Conservation (phyloP, 2,888 invertebrate genomes). For the Malachius bipustulatus region DNA sequence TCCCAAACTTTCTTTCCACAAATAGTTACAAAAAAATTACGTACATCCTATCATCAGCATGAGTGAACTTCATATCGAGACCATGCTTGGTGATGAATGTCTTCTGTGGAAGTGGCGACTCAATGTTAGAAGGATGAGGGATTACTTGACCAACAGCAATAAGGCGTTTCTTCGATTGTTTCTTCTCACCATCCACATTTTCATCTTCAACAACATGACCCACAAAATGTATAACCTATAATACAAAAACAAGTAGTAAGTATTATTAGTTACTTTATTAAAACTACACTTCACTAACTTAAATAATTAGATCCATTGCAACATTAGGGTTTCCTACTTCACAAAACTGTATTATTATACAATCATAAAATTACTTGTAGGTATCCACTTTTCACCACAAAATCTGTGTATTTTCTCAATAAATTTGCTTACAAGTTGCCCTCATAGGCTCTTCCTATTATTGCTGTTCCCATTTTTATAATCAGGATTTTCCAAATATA, state of each 20-base stretch:
- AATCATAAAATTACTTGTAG: too few species aligned
- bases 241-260: conserved; percentile 19
- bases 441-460: too few species aligned
- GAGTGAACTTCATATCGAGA: conserved; percentile 89
- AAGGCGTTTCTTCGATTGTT: conserved; percentile 32
- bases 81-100: conserved; percentile 87
- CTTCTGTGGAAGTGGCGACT: conserved; percentile 75
- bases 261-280: conserved; percentile 8
- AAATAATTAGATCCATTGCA: too few species aligned
- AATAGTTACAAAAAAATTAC: too few species aligned
- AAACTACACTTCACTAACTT: conserved; percentile 5
- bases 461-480: too few species aligned
- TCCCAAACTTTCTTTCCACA: too few species aligned
- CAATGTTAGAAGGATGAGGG: conserved; percentile 84
- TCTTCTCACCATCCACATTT: conserved; percentile 22
- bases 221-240: conserved; percentile 77
- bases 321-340: too few species aligned
- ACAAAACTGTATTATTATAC: too few species aligned
- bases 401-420: too few species aligned
- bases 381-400: too few species aligned
- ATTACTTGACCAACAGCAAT: conserved; percentile 71
- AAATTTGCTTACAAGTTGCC: too few species aligned
- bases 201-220: conserved; percentile 46
- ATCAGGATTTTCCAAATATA: too few species aligned
- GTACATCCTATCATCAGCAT: conserved; percentile 81